Evolutionary conservation across 2,888 invertebrate genomes (phyloP).

Genomic region (Morinoia aosen): DNA sequence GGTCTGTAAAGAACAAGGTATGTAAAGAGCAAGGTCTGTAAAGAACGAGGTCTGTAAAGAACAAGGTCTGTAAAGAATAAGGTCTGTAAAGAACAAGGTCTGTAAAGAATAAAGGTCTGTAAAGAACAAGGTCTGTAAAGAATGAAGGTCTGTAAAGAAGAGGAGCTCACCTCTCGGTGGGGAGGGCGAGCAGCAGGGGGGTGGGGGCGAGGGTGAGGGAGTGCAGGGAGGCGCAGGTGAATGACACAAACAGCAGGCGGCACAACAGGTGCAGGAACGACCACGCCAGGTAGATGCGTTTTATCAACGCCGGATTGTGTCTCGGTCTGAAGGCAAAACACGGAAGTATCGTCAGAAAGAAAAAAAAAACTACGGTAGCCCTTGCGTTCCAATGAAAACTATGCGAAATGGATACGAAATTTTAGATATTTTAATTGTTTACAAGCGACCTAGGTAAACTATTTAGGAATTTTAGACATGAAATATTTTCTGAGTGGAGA

Average conservation of each 20-base stretch:
- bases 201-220: slow-evolving; percentile 42
- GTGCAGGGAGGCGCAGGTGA: slow-evolving; percentile 56
- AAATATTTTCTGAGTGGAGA: not conserved
- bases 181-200: slow-evolving; percentile 27
- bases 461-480: not conserved
- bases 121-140: too few species aligned
- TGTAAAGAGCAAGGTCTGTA: too few species aligned
- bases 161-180: slow-evolving; percentile 53
- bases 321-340: not conserved
- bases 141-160: too few species aligned
- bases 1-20: too few species aligned
- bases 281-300: slow-evolving; percentile 59
- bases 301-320: not conserved
- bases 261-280: slow-evolving; percentile 63
- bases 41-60: too few species aligned
- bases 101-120: too few species aligned
- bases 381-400: not conserved
- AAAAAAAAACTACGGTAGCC: not conserved
- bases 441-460: not conserved
- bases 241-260: slow-evolving; percentile 60
- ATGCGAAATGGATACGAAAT: not conserved
- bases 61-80: too few species aligned
- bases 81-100: too few species aligned
- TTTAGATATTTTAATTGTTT: not conserved
- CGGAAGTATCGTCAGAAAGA: not conserved